Conservation (phyloP, 1,140 invertebrate genomes). For the Drosophila nasuta region DNA sequence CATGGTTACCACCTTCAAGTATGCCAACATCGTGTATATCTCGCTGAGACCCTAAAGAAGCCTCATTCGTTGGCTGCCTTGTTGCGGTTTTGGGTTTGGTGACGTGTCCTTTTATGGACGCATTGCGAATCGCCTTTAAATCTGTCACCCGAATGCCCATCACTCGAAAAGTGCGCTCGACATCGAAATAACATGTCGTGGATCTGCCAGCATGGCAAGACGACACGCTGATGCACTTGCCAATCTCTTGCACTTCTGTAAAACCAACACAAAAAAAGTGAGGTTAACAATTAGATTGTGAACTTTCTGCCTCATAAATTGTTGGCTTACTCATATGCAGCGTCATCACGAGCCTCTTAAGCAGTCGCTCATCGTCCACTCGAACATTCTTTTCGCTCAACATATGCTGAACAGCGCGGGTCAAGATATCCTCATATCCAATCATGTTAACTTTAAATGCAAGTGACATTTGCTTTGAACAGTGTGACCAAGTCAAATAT, state of each 20-base stretch:
- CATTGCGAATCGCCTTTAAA: neutral
- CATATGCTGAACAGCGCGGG: slow-evolving; percentile 28
- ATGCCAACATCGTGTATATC: too few relatives aligned
- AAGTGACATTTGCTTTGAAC: neutral
- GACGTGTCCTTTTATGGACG: too few relatives aligned
- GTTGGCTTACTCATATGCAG: slow-evolving; percentile 45
- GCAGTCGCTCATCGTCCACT: neutral
- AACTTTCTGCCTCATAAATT: neutral
- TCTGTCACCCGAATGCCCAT: slow-evolving; percentile 18
- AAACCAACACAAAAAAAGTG: too few relatives aligned
- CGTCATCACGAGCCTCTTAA: slow-evolving; percentile 3
- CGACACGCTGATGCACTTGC: neutral
- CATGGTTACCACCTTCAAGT: neutral
- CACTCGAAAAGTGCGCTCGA: slow-evolving; percentile 46
- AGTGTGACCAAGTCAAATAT: neutral
- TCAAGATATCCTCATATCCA: slow-evolving; percentile 28
- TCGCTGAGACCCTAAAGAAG: neutral
- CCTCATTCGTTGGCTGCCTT: neutral
- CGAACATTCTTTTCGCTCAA: slow-evolving; percentile 11
- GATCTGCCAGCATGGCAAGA: slow-evolving; percentile 46
- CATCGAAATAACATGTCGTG: slow-evolving; percentile 47
- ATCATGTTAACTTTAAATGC: slow-evolving; percentile 15
- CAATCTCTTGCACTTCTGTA: slow-evolving; percentile 43
- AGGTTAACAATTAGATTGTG: too few relatives aligned
- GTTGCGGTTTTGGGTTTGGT: too few relatives aligned